Evolutionary conservation across 2,113 vertebrate species (phyloP).

Genomic region (Seriola dumerili): DNA sequence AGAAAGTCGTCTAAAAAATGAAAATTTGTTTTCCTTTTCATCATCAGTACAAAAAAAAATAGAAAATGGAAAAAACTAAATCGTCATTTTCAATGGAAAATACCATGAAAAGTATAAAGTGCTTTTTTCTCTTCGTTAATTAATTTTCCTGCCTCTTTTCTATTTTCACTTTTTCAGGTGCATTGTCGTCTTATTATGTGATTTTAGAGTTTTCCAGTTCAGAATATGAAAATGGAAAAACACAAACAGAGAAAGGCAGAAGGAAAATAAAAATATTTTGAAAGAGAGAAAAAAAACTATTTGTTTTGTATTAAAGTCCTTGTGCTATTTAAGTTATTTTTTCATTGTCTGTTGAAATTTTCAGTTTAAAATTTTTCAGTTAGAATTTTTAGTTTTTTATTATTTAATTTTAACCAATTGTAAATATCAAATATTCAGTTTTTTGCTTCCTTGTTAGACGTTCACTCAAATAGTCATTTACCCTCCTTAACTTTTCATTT

Average conservation of each 20-base stretch:
- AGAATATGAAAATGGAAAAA: not conserved
- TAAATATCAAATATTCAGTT: not conserved
- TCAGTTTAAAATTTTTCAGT: not conserved
- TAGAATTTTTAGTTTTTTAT: too few species aligned
- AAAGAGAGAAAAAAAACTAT: not conserved
- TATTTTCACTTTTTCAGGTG: too few species aligned
- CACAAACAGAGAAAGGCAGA: not conserved
- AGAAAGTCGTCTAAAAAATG: not conserved
- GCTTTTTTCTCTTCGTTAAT: not conserved
- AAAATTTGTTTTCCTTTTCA: not conserved
- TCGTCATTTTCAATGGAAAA: not conserved
- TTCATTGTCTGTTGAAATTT: too few species aligned
- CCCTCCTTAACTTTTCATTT: conserved; percentile 1
- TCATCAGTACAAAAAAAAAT: not conserved
- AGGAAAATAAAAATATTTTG: not conserved
- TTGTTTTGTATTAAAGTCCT: not conserved
- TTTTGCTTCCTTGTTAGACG: not conserved
- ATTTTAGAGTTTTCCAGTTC: not conserved
- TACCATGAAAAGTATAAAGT: not conserved
- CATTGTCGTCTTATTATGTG: too few species aligned
- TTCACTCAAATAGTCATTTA: not conserved
- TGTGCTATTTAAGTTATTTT: not conserved
- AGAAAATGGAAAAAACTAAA: not conserved
- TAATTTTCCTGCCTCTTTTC: too few species aligned
- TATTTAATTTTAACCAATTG: too few species aligned